These are phyloP conservation scores for Heterocephalus glaber DNA, from an alignment of 2,113 vertebrate species.

Conservation along the genomic window DNA sequence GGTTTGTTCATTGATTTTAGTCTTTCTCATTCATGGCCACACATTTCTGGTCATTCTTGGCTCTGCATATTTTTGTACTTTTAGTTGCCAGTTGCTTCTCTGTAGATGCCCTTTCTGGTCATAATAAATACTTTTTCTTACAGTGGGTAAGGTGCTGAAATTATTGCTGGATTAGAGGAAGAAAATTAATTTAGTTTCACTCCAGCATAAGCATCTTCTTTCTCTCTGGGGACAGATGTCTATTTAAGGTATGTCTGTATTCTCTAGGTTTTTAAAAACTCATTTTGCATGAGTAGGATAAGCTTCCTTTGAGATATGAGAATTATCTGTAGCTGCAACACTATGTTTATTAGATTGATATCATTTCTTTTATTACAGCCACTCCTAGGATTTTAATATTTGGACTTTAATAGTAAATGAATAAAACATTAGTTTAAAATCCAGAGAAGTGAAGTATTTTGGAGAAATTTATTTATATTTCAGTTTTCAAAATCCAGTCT, in stretches of 20 bases:
- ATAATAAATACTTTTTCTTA: background rate
- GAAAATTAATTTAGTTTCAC: background rate
- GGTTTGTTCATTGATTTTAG: background rate
- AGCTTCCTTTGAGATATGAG: background rate
- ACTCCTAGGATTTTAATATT: background rate
- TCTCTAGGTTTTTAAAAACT: background rate
- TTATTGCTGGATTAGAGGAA: background rate
- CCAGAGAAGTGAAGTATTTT: background rate
- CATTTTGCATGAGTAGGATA: background rate
- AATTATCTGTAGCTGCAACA: background rate
- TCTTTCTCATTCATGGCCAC: background rate
- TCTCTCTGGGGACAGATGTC: background rate
- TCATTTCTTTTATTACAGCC: background rate
- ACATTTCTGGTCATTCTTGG: background rate
- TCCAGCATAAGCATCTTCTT: background rate
- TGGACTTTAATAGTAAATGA: background rate
- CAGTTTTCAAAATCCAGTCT: no score
- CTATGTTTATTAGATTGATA: background rate
- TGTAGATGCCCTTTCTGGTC: background rate
- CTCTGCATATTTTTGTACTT: background rate
- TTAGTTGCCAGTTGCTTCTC: background rate
- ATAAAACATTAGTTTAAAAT: background rate
- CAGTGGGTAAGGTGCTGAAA: background rate
- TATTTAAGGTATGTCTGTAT: background rate
- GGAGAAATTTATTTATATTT: background rate